Base-by-base conservation (phyloP, 2,797 vertebrate genomes). In the Acanthurus leucopareius region DNA sequence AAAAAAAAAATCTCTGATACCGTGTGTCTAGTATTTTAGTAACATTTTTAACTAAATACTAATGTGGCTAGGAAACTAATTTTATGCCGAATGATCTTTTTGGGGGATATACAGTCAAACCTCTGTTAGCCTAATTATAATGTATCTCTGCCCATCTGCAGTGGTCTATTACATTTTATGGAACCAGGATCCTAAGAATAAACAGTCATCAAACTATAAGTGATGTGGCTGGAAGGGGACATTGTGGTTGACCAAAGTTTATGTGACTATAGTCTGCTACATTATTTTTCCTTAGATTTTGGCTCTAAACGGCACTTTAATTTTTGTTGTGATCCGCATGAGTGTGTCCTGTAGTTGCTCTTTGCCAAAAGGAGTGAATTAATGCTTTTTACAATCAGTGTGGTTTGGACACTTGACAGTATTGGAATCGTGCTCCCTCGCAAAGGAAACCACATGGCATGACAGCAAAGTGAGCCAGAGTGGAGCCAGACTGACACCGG, bases 351-450 rank as follows among this genome's bases (percentile, higher is more conserved):
- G 16, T 35, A 49, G 11, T 54, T 40, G 19, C 10, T 69, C n/a
- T 60, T 25, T 35, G n/a, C 42, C 62, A 62, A 44, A 59, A 56
- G 7, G 48, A 17, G 14, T 16, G 42, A 58, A 44, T 53, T 49
- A 64, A 56, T 20, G 40, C 13, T 68, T 13, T 64, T 65, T 17
- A 17, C 25, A 61, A 44, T 40, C 53, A 19, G 0, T 73, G 65
- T 42, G 80, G 77, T 78, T 81, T 82, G 73, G 71, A 84, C 58
- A 63, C 71, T 66, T 25, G 19, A 66, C 49, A 71, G 59, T 32
- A n/a, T 35, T 60, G 59, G 54, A 35, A 56, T 40, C n/a, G 48
- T 35, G 64, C 67, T 77, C n/a, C 35, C 16, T 61, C 0, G 7
- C 60, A 73, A 80, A 35, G 32, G 20, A 15, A 70, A 76, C 82